These are phyloP conservation scores for Pelodytes ibericus DNA, from an alignment of 2,797 vertebrate genomes.

Conservation along the genomic window DNA sequence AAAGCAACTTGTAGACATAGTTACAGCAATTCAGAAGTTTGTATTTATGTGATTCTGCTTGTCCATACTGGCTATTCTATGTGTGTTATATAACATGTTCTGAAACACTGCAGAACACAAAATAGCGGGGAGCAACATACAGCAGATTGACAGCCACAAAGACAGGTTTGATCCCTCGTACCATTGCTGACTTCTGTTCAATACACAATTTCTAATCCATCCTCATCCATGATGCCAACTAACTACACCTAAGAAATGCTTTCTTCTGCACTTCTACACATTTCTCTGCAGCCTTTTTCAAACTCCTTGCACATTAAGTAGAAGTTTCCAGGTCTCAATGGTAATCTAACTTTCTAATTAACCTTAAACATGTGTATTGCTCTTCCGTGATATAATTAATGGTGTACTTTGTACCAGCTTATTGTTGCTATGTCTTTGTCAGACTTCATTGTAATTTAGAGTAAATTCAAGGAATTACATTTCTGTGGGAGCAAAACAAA, in stretches of 20 bases:
- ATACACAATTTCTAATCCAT: no score
- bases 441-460: conserved; percentile 19
- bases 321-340: conserved; percentile 45
- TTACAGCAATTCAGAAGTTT: no score
- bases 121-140: no score
- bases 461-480: neutral
- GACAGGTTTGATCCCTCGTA: neutral
- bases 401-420: conserved; percentile 20
- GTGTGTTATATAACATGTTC: no score
- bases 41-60: no score
- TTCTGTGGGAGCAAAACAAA: neutral
- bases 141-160: neutral
- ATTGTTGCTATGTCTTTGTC: conserved; percentile 35
- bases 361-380: conserved; percentile 40
- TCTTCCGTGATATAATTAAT: conserved; percentile 46
- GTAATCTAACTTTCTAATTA: conserved; percentile 55
- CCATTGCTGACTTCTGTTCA: neutral
- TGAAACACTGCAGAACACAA: no score
- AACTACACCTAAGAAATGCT: conserved; percentile 21
- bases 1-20: no score
- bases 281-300: conserved; percentile 32
- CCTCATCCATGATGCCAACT: conserved; percentile 8
- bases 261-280: conserved; percentile 12
- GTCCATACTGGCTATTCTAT: no score
- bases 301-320: conserved; percentile 48